Evolutionary conservation across 2,888 invertebrate species (phyloP), one percentile per base, ranked within the genome.

Genomic region (Orthosia gothica): DNA sequence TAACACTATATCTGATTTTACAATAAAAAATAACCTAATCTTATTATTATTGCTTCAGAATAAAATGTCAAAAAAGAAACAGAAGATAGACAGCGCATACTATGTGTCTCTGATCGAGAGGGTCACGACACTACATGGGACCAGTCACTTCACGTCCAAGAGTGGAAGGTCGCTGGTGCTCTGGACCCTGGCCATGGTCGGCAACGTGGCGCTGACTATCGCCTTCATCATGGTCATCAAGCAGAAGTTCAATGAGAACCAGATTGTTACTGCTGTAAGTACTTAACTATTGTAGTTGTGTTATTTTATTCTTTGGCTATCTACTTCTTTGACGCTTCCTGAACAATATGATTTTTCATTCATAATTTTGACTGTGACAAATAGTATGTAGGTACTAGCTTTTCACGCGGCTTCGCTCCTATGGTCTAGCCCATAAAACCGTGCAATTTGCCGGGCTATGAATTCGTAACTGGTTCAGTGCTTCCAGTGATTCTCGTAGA

Each of bases 191-290:
- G 65, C 91, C 0, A 87, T 95, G 84, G 1, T 90, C 0, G 63
- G 74, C 0, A 94, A 92, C 71, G 3, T 92, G 0, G 2, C 90
- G 0, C 58, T 92, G 11, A 94, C 93, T 0, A 69, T 89, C 0
- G 81, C 83, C 0, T 94, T 94, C 61, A 78, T 95, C 16, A 52
- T 93, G 26, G 88, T 93, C 0, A 92, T 95, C 45, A 93, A 89
- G 50, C 81, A 92, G 11, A 92, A 93, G 81, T 95, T 93, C 55
- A 89, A 92, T 45, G 92, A 91, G 32, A 93, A 92, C 50, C 92
- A 93, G 74, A 92, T 96, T 49, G 91, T 93, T 13, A 96, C 95
- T 3, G 85, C 90, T 89, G 96, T 95, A 73, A 78, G 79, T 79
- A 45, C 9, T 40, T 9, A 40, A 1, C 9, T 40, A 40, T 9